Evolutionary conservation across 2,113 vertebrate species (phyloP), one percentile per base, ranked within the genome.

Genomic region (Ochotona princeps): DNA sequence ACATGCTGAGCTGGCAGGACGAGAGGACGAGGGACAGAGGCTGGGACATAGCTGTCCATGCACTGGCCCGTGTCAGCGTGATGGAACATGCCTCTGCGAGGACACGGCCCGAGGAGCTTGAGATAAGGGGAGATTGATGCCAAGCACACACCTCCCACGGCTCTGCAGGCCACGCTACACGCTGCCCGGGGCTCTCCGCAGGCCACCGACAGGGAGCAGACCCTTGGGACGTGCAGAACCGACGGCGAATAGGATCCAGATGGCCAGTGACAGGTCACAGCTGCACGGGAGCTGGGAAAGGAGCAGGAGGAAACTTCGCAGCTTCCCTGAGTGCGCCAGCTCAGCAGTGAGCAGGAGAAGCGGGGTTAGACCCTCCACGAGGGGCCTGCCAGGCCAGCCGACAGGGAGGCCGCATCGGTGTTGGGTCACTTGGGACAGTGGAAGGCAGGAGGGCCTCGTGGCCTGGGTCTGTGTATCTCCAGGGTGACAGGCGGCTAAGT

Each of bases 381-480:
- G 38, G 38, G 38, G 6, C 38, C 38, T 44, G 38, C 38, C 38
- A 44, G 38, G 38, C 38, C 38, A 6, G 38, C 38, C 38, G 6
- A 44, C 38, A 44, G 38, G 38, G 38, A 69, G 30, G 61, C 28
- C 0, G 18, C 18, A 38, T 44, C 38, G 38, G 38, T 3, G 38
- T 44, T 44, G 38, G 38, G 38, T 44, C 38, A 44, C 38, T 44
- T 44, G 38, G 38, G 38, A 44, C 38, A 44, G 38, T 44, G 38
- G 38, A 44, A 44, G 25, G 6, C 2, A 4, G 47, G 66, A 5
- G 10, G 1, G 1, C 7, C 20, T 57, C 3, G 57, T 6, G 2
- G 49, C 67, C 69, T 81, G 11, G 11, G 7, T 6, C 15, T 0
- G 21, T 0, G 25, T 0, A 30, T 32, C 63, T 1, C 5, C n/a